Evolutionary conservation across 2,888 invertebrate genomes (phyloP), one percentile per base, ranked within the genome.

Genomic region (Gryllus longicercus): DNA sequence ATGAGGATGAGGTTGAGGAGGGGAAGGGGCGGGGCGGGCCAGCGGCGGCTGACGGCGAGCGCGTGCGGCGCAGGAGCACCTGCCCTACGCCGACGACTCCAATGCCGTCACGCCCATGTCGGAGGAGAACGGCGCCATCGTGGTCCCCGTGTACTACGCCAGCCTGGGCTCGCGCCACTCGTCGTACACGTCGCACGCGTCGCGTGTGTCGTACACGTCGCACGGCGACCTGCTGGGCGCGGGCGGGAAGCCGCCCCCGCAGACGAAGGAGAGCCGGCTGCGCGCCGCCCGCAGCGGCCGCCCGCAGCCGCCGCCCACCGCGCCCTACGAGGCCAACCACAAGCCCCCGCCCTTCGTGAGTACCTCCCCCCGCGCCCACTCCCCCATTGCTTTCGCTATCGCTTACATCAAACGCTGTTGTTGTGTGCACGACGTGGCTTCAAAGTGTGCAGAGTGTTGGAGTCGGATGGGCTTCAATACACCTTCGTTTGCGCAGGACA

Each of bases 101-200:
- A 96, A 96, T 86, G 98, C 97, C 83, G 98, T 97, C 82, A 98
- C 98, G 82, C 98, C 98, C 80, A 96, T 97, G 95, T 97, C 97
- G 83, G 98, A 98, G 89, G 98, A 98, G 89, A 97, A 96, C 88
- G 96, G 96, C 86, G 96, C 96, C 86, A 96, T 97, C 88, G 95
- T 97, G 85, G 95, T 96, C 85, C 96, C 96, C 81, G 94, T 95
- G 87, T 96, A 96, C 89, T 95, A 95, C 87, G 93, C 94, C 85
- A 95, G 94, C 89, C 90, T 95, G 89, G 94, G 95, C 91, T 95
- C 97, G 83, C 92, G 97, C 84, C 96, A 97, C 88, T 96, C 96
- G 84, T 97, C 97, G 85, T 97, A 97, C 89, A 97, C 97, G 84
- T 97, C 97, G 82, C 97, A 97, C 87, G 96, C 96, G 85, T 96